Base-by-base conservation (phyloP, 2,113 vertebrate genomes). In the Halichoeres trimaculatus region DNA sequence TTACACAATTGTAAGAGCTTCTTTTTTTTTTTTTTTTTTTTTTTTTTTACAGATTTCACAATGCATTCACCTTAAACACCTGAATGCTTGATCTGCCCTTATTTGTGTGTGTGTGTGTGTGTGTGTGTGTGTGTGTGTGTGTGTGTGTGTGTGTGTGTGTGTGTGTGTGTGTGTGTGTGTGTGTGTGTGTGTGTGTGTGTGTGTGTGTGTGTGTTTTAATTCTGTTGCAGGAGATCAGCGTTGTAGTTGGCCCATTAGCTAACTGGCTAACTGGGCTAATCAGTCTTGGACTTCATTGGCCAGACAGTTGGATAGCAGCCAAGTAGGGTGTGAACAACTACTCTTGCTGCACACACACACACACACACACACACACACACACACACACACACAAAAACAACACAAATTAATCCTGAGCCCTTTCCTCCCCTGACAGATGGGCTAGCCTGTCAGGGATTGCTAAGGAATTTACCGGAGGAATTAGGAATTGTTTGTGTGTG, bases 361-460 rank as follows among this genome's bases (percentile, higher is more conserved):
- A 30, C 30, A 30, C 30, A 30, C n/a, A n/a, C n/a, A n/a, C n/a
- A 56, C 52, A 76, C 22, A 57, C 67, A 66, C 26, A 13, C 52
- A 60, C 61, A 71, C 40, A 73, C 62, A 57, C 65, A 66, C 35
- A 55, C 34, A 50, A 8, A 43, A 30, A 50, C 45, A 26, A 24
- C 60, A 83, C 43, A 66, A 57, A 85, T 72, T 87, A 90, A 93
- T 92, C 85, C 84, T 74, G 69, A 86, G 76, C 81, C 80, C 56
- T 84, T 77, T 85, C 83, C 78, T 82, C 54, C 70, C 76, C 45
- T 82, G 85, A 83, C 91, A 91, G 92, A 93, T 93, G 90, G 91
- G 43, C 40, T 74, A 68, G 80, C 50, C 81, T 85, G 76, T 87
- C 81, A 79, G 70, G 85, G 85, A 86, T 82, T 81, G 82, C 54